phyloP scores from a whole-genome alignment of 2,888 invertebrate species.

The Chloroclysta siterata region DNA sequence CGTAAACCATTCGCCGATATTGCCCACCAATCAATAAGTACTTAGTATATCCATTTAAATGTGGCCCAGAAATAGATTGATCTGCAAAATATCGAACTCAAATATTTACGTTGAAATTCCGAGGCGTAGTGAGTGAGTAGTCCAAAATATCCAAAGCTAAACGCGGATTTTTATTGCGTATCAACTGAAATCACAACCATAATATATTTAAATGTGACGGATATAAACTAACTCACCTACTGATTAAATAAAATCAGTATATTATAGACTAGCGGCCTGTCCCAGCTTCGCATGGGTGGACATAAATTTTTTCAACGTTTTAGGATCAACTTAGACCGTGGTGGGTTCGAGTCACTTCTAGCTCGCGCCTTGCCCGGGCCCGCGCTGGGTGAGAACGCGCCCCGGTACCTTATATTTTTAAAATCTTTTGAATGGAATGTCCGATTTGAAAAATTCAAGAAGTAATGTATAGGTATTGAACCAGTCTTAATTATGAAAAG shows the following conservation, averaged over 20 bases:
- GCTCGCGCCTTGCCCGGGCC: too few species aligned
- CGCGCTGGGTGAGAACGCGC: too few species aligned
- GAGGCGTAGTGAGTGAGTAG: constrained; percentile 33
- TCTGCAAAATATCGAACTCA: constrained; percentile 28
- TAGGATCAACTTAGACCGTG: too few species aligned
- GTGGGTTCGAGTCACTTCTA: too few species aligned
- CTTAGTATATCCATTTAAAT: constrained; percentile 31
- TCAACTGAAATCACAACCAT: constrained; percentile 9
- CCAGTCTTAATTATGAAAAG: too few species aligned
- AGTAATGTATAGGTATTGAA: too few species aligned
- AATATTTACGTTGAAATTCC: constrained; percentile 38
- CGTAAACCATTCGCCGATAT: constrained; percentile 8
- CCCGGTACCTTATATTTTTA: too few species aligned
- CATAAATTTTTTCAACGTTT: too few species aligned
- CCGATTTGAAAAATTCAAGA: too few species aligned
- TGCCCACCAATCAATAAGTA: constrained; percentile 3
- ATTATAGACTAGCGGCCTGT: too few species aligned
- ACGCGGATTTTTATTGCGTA: constrained; percentile 9
- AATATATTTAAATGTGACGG: not conserved
- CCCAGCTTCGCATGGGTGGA: too few species aligned
- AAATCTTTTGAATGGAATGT: too few species aligned
- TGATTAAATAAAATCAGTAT: not conserved
- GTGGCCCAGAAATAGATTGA: constrained; percentile 30
- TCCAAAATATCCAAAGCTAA: constrained; percentile 32
- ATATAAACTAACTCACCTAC: not conserved